phyloP scores from a whole-genome alignment of 1,140 invertebrate genomes.

The Harpegnathos saltator region DNA sequence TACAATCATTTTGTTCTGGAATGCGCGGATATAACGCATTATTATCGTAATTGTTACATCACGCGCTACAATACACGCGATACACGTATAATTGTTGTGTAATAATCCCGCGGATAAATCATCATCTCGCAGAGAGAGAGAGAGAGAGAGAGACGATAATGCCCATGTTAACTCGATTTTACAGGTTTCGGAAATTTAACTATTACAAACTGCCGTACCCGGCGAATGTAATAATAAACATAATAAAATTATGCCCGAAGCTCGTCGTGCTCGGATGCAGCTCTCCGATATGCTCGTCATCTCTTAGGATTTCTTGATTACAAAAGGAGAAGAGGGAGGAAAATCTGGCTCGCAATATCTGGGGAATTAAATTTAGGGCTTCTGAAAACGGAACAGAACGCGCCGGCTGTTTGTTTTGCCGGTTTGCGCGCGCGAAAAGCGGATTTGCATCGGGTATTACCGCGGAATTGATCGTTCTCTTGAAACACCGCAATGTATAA shows the following conservation, averaged over 20 bases:
- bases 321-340: constrained; percentile 12
- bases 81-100: background rate
- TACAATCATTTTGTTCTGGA: background rate
- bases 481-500: constrained; percentile 8
- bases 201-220: constrained; percentile 38
- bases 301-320: constrained; percentile 8
- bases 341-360: constrained; percentile 51
- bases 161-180: constrained; percentile 1
- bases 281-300: constrained; percentile 33
- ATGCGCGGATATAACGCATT: constrained; percentile 1
- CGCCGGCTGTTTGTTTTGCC: constrained; percentile 18
- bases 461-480: constrained; percentile 9
- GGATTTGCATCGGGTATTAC: constrained; percentile 6
- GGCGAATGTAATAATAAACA: constrained; percentile 22
- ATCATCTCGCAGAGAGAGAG: constrained; percentile 2
- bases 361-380: constrained; percentile 38
- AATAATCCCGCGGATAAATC: constrained; percentile 1
- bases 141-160: constrained; percentile 1
- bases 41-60: background rate
- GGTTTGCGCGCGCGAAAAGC: constrained; percentile 19
- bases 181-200: constrained; percentile 30
- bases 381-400: constrained; percentile 16
- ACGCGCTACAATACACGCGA: no score
- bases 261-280: constrained; percentile 22
- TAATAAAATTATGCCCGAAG: no score